Evolutionary conservation across 2,797 vertebrate species (phyloP), one percentile per base, ranked within the genome.

Genomic region (Eutrigla gurnardus): DNA sequence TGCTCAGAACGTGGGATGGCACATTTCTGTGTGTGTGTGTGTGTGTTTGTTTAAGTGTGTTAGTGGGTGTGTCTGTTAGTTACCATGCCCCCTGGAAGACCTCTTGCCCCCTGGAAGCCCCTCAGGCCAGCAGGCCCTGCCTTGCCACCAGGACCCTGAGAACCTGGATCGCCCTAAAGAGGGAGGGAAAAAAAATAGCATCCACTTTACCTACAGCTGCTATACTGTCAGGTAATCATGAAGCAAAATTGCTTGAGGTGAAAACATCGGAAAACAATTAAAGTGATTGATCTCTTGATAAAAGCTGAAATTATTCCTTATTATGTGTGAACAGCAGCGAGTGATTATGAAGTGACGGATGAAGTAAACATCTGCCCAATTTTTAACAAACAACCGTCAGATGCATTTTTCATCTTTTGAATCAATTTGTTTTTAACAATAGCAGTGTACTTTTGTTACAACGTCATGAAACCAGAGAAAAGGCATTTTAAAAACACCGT

Each of bases 81-180:
- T 97, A 99, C 98, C 94, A 95, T 94, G 75, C 95, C 95, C 74
- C 98, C 98, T 76, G 98, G 95, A 90, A 99, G 96, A 78, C 98
- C 98, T 94, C 98, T 96, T 78, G 96, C 92, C n/a, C 98, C 98
- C 53, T 95, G 93, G 83, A 99, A 99, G 77, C 98, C 98, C 74
- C 96, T 96, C 46, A 99, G 92, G 68, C 98, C 98, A 15, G 97
- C 77, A 43, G 98, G 98, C 72, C 98, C 98, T 60, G 96, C 91
- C 86, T 99, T 99, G 33, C 98, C 98, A 83, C 94, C 84, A 70
- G 88, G 71, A 61, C 98, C 98, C 59, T 95, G 93, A 87, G 95
- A 95, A 81, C 98, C 98, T 84, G 98, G 98, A 81, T 99, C 98
- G 79, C 98, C 98, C 98, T 99, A 71, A 15, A 83, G 39, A 74